These are phyloP conservation scores for Rhegmatorhina hoffmannsi DNA, from an alignment of 2,113 vertebrate species.

Conservation along the genomic window DNA sequence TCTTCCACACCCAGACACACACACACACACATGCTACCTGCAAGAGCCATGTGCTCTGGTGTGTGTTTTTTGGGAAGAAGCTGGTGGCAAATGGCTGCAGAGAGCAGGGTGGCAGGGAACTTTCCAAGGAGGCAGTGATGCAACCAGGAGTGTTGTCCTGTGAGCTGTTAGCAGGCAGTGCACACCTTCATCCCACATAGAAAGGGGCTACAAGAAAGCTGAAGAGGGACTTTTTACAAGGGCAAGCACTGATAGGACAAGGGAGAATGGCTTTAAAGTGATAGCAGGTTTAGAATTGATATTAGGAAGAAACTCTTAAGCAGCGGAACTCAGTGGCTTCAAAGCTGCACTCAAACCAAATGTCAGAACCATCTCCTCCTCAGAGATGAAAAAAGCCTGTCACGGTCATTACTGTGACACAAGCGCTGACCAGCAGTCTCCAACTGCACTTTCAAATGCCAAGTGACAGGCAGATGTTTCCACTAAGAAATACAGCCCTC, in stretches of 20 bases:
- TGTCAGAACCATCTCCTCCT: not conserved
- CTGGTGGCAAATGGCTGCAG: not conserved
- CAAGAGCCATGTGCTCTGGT: not conserved
- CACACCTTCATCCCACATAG: not conserved
- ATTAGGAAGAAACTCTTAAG: not conserved
- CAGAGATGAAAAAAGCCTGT: conserved; percentile 22
- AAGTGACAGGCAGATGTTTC: conserved; percentile 29
- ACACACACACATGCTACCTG: not conserved
- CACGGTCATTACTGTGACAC: not conserved
- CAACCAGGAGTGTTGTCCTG: not conserved
- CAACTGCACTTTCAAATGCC: not conserved
- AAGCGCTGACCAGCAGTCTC: not conserved
- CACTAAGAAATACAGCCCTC: not conserved
- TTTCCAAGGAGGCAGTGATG: not conserved
- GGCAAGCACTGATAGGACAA: not conserved
- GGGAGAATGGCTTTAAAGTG: not conserved
- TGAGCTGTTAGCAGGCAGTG: not conserved
- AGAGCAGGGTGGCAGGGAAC: not conserved
- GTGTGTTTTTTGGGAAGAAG: not conserved
- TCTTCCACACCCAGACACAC: not conserved
- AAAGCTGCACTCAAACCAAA: not conserved
- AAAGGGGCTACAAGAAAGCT: not conserved
- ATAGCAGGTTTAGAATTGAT: not conserved
- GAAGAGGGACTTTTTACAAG: not conserved
- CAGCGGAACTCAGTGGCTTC: not conserved